Base-by-base conservation (phyloP, 2,888 invertebrate genomes). In the Cremastobaeus sp. region DNA sequence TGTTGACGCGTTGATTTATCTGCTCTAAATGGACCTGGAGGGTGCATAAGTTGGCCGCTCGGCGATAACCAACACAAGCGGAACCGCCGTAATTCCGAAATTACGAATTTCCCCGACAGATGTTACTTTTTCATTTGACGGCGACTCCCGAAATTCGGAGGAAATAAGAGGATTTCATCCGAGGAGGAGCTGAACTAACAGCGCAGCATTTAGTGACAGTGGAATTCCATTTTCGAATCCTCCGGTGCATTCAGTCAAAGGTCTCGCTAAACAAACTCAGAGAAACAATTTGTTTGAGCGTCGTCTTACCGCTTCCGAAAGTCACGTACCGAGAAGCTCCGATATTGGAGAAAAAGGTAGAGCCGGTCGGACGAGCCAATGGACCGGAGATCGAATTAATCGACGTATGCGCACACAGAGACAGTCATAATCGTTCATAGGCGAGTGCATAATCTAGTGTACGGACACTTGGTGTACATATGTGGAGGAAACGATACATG, bases 301-400 rank as follows among this genome's bases (percentile, higher is more conserved):
- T 14, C 20, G 12, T 48, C 48, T 48, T 52, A 30, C 55, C 11
- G n/a, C n/a, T n/a, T n/a, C n/a, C n/a, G n/a, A n/a, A n/a, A n/a
- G n/a, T n/a, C n/a, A n/a, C 34, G 34, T 32, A 3, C 34, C 25
- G 25, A 25, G 25, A 4, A 25, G 8, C 25, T 32, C 11, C 3
- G n/a, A 9, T 32, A 3, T 11, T 5, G 15, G n/a, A 30, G 15
- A 37, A 62, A 55, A 70, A 25, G 21, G 12, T 20, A 35, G 20
- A 37, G n/a, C 12, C 45, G n/a, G 20, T 6, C 25, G 15, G 32
- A 39, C 75, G 68, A 52, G 17, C 76, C 81, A 81, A 83, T 81
- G 80, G 80, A 80, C 78, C 79, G 78, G 15, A 83, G 83, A 85
- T 85, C 81, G 82, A 83, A 84, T 85, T 83, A 85, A 81, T 78